phyloP scores from a whole-genome alignment of 2,113 vertebrate genomes.

The Gobiocypris rarus region DNA sequence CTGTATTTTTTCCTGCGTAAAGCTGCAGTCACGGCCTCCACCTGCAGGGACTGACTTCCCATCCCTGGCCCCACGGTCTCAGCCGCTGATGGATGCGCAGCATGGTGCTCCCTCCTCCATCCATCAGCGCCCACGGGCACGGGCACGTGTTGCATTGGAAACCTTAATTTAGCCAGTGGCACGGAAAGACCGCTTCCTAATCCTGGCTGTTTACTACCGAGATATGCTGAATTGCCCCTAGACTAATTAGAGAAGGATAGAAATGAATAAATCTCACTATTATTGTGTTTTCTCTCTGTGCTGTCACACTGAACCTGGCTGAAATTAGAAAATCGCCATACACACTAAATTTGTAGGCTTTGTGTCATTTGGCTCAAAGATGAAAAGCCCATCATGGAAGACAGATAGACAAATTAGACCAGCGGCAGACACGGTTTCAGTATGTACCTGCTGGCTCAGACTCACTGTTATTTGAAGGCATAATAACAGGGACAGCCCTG shows the following conservation, averaged over 20 bases:
- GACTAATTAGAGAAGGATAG: conserved; percentile 51
- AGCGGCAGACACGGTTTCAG: conserved; percentile 12
- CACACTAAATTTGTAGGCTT: conserved; percentile 11
- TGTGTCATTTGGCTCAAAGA: conserved; percentile 46
- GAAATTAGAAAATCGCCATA: neutral
- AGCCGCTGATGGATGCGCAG: neutral
- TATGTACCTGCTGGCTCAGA: conserved; percentile 28
- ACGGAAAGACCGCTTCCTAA: neutral
- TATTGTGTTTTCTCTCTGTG: conserved; percentile 39
- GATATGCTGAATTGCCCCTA: neutral
- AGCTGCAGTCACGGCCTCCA: too few species aligned
- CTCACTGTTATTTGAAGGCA: conserved; percentile 48
- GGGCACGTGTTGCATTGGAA: conserved; percentile 18
- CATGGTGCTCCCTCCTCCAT: neutral
- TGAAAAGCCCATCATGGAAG: conserved; percentile 21
- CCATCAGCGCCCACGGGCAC: neutral
- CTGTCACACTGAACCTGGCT: conserved; percentile 12
- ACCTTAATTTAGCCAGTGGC: conserved; percentile 14
- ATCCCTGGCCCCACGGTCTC: neutral
- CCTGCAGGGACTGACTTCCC: neutral
- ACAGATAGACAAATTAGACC: conserved; percentile 19
- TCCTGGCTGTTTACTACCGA: conserved; percentile 30
- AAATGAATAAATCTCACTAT: conserved; percentile 50
- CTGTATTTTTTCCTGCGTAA: neutral
- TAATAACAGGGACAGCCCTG: conserved; percentile 39